These are phyloP conservation scores for Carassius carassius DNA, from an alignment of 2,113 vertebrate genomes.

Conservation along the genomic window DNA sequence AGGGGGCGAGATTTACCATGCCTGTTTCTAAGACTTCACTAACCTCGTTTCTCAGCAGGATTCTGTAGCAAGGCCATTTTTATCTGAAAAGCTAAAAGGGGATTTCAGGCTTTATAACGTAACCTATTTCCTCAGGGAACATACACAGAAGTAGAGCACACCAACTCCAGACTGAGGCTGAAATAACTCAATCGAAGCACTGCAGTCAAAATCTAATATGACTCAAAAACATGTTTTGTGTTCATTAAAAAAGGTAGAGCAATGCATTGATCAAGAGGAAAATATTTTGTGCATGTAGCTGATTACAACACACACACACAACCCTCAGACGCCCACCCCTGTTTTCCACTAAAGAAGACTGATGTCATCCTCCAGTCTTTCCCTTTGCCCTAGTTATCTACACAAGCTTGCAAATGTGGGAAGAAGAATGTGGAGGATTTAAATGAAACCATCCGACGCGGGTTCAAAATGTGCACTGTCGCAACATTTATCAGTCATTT, in stretches of 20 bases:
- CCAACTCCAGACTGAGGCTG: neutral
- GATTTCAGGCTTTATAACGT: slow-evolving; percentile 49
- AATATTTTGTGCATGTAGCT: slow-evolving; percentile 42
- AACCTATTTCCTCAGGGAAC: slow-evolving; percentile 47
- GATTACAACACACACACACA: slow-evolving; percentile 29
- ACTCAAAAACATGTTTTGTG: neutral
- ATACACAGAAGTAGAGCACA: slow-evolving; percentile 40
- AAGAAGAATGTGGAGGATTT: neutral
- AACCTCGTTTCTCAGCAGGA: slow-evolving; percentile 45
- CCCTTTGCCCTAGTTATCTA: slow-evolving; percentile 41
- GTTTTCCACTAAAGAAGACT: slow-evolving; percentile 40
- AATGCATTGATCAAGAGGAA: slow-evolving; percentile 22
- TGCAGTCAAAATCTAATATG: neutral
- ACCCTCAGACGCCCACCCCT: slow-evolving; percentile 5
- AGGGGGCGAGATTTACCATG: slow-evolving; percentile 42
- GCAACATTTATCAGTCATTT: neutral
- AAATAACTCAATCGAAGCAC: neutral
- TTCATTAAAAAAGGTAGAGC: neutral
- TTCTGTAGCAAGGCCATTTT: slow-evolving; percentile 44
- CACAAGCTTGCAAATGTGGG: slow-evolving; percentile 22
- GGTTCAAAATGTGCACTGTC: neutral
- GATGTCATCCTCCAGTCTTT: slow-evolving; percentile 51
- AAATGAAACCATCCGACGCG: neutral
- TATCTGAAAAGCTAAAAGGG: slow-evolving; percentile 42
- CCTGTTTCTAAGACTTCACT: neutral